Conservation (phyloP, 1,140 invertebrate genomes). For the Drosophila takahashii region DNA sequence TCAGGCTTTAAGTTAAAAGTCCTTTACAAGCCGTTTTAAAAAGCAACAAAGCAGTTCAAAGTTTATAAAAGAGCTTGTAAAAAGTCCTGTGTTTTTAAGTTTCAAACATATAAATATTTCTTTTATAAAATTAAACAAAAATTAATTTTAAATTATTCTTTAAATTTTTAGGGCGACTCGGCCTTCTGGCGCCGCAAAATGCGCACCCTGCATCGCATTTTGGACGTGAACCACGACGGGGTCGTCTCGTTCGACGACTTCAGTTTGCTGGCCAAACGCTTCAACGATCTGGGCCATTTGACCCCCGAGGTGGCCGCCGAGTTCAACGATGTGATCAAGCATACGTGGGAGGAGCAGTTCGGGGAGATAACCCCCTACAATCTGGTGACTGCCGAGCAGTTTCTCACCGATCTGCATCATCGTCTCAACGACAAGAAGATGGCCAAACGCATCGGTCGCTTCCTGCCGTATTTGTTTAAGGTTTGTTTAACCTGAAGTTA, state of each 20-base stretch:
- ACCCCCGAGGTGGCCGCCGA: slow-evolving; percentile 87
- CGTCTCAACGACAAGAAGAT: slow-evolving; percentile 90
- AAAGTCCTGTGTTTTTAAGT: background rate
- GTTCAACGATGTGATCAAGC: slow-evolving; percentile 88
- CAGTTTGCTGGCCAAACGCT: slow-evolving; percentile 89
- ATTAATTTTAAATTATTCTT: background rate
- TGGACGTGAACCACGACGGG: slow-evolving; percentile 94
- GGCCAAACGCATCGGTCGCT: slow-evolving; percentile 90
- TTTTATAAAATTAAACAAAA: background rate
- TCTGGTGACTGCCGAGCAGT: slow-evolving; percentile 91
- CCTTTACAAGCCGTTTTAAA: background rate
- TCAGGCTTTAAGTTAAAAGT: too few relatives aligned
- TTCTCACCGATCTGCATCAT: slow-evolving; percentile 92
- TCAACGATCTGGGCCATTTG: slow-evolving; percentile 90
- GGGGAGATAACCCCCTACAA: slow-evolving; percentile 93
- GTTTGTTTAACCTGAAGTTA: slow-evolving; percentile 77
- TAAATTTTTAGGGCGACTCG: slow-evolving; percentile 88
- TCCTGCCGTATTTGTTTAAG: slow-evolving; percentile 92
- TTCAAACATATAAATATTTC: background rate
- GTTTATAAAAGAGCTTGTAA: background rate
- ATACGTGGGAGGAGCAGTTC: slow-evolving; percentile 93
- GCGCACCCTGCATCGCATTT: slow-evolving; percentile 91
- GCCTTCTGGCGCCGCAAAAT: slow-evolving; percentile 96
- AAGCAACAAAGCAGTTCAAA: background rate
- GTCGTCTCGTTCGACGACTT: slow-evolving; percentile 93